Percentiles rank a stretch among this genome's conserved stretches.
These are phyloP conservation scores for Mesembrinibis cayennensis DNA, from an alignment of 2,113 vertebrate genomes.

Conservation along the genomic window DNA sequence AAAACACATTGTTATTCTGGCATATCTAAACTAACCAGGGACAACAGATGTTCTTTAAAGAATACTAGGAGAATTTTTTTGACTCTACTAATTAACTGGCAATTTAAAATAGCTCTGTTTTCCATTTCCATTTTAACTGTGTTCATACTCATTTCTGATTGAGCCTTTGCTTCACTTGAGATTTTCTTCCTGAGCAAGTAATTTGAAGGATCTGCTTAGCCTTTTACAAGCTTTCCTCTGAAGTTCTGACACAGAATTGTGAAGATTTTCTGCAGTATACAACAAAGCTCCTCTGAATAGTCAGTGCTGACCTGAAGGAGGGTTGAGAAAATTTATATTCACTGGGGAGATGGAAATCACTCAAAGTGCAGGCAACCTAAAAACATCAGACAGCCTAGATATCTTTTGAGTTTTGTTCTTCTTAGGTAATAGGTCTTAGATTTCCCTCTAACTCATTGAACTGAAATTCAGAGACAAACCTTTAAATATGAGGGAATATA, in stretches of 20 bases:
- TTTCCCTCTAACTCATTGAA: background rate
- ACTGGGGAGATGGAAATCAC: background rate
- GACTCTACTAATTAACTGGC: background rate
- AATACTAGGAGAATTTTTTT: background rate
- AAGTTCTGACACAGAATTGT: background rate
- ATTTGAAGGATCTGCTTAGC: background rate
- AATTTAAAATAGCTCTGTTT: background rate
- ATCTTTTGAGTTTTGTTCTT: background rate
- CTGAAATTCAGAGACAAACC: background rate
- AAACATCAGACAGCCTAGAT: background rate
- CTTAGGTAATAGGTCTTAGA: background rate
- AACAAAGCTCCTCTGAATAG: background rate
- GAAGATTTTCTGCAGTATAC: background rate
- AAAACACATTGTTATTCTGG: background rate
- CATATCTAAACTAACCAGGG: background rate
- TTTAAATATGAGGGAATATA: background rate
- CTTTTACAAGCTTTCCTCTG: background rate
- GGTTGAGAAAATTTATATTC: background rate
- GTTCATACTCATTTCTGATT: background rate
- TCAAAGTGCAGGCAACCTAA: background rate
- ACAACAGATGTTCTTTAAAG: constrained; percentile 1
- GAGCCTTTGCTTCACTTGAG: background rate
- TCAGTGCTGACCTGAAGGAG: background rate
- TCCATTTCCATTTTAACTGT: background rate
- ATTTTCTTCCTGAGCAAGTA: background rate